Conservation (phyloP, 2,797 vertebrate species). For the Myripristis jacobus region DNA sequence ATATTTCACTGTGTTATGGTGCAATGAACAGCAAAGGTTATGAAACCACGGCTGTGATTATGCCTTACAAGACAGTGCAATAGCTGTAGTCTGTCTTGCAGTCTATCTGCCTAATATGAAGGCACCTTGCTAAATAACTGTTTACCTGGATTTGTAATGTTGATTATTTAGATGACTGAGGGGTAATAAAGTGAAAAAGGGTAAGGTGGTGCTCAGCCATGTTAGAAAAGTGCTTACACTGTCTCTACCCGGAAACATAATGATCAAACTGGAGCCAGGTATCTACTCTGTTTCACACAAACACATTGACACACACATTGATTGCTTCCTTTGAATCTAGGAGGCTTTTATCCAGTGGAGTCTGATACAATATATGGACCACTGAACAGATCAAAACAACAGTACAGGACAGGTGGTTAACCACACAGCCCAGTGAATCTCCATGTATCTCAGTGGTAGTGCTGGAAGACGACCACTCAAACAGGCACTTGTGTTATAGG, state of each 20-base stretch:
- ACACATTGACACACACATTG: neutral
- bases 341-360: neutral
- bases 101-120: slow-evolving; percentile 24
- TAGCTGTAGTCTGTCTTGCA: slow-evolving; percentile 15
- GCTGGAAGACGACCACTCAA: neutral
- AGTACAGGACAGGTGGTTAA: slow-evolving; percentile 4
- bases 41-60: slow-evolving; percentile 4
- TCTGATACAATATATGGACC: neutral
- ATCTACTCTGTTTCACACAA: neutral
- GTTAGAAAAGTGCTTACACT: no score
- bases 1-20: neutral
- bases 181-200: slow-evolving; percentile 17
- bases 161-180: slow-evolving; percentile 66
- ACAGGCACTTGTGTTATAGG: neutral
- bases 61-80: neutral
- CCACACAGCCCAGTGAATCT: neutral
- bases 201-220: slow-evolving; percentile 17
- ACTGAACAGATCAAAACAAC: neutral
- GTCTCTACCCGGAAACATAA: no score
- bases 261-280: no score
- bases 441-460: neutral
- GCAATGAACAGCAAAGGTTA: no score
- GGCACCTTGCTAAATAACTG: slow-evolving; percentile 56
- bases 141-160: slow-evolving; percentile 53
- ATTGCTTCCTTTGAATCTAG: slow-evolving; percentile 2